Evolutionary conservation across 2,888 invertebrate genomes (phyloP), one percentile per base, ranked within the genome.

Genomic region (Criorhina ranunculi): DNA sequence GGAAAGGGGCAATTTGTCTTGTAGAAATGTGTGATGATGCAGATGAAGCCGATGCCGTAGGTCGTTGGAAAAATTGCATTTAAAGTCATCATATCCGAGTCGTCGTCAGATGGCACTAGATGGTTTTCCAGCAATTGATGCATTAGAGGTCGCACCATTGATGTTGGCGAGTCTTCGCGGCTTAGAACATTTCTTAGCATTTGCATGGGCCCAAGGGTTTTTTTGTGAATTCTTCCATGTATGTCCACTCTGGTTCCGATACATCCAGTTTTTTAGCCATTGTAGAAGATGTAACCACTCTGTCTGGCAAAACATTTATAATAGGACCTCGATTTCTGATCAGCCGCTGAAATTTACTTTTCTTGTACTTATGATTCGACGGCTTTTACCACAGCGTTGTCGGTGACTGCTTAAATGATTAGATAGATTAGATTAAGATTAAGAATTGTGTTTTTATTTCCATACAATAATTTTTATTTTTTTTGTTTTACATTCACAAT

Each of bases 1-100:
- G n/a, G n/a, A n/a, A n/a, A n/a, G 72, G 60, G 19, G 57, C 72
- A 9, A 49, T 6, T 46, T 72, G 72, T 8, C 37, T 59, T 70
- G 29, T 29, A 51, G 53, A 53, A 31, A 9, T 44, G 31, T 53
- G 11, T 9, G 62, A n/a, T n/a, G n/a, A 46, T 19, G 46, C n/a
- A 72, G 51, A 51, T 51, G 5, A 3, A 60, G 42, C 17, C 72
- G 24, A 42, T 53, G 5, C 5, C 60, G 72, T 40, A 62, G 42
- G 1, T 51, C 42, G 5, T 12, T 35, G 8, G 72, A 31, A 29
- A 62, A 53, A 12, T 33, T 53, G 2, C 2, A 33, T 73, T 73
- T 73, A n/a, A 73, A 73, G 0, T 51, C 19, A 62, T 40, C 42
- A 53, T 53, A 33, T 51, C 12, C 9, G 70, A 59, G 9, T 73